Base-by-base conservation (phyloP, 1,140 invertebrate genomes). In the Samia ricini region DNA sequence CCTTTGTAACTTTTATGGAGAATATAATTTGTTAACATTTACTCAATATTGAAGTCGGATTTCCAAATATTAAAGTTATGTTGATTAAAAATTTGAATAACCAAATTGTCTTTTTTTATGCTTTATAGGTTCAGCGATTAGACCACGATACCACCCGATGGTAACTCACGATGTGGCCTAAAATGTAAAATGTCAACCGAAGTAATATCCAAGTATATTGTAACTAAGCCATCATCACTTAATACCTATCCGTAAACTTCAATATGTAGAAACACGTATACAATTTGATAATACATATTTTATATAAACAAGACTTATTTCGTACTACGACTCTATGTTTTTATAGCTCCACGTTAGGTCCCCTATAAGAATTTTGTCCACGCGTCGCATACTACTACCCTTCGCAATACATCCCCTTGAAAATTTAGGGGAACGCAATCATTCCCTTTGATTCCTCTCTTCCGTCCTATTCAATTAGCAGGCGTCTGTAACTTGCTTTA, bases 391-490 rank as follows among this genome's bases (percentile, higher is more conserved):
- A 68, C 71, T 71, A 68, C 71, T 76, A 77, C 83, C 87, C 81
- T 69, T 76, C 56, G 60, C 69, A 69, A 60, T 66, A 58, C 60
- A 74, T 69, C 76, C 81, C 83, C 81, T 77, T 76, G 71, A 83
- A 81, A 71, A 60, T 82, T 77, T 75, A 79, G 80, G 84, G 84
- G 84, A 85, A 83, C 76, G 79, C 77, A 85, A 88, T 88, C 85
- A 85, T 89, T 87, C 83, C 85, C 85, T 89, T 88, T 89, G 87
- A 89, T 87, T 89, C 77, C 72, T 85, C 72, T 85, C 77, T 86
- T 81, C 81, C 87, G 77, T 86, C 81, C 81, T 79, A 81, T 87
- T 88, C 84, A 89, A 89, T 89, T 89, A 89, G 78, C 72, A 81
- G 81, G 79, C 82, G 78, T 83, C 83, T 85, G 76, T 81, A 82